Base-by-base conservation (phyloP, 2,888 invertebrate species). In the Opisthograptis luteolata region DNA sequence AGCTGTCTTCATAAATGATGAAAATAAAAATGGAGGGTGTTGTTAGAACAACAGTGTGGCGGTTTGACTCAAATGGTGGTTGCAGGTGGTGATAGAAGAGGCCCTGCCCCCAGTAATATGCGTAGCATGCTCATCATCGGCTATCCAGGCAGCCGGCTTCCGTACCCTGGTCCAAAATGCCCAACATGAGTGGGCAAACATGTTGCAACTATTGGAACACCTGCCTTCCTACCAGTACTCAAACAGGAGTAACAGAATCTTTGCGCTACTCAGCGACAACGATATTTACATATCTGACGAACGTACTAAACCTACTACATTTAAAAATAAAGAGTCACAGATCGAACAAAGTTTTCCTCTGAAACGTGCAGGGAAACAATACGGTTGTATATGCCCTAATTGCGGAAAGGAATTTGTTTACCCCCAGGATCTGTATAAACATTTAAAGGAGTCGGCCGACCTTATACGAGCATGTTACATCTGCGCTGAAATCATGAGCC, bases 51-150 rank as follows among this genome's bases (percentile, higher is more conserved):
- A 62, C 62, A 70, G 65, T 70, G 69, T 82, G 85, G 81, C 78
- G 71, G 62, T 70, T 82, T 88, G 81, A 89, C 66, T 70, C 65
- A 75, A 74, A 45, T 66, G 70, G 75, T 87, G 82, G 79, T 87
- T 88, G 70, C 88, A 88, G 89, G 82, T 88, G 70, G 68, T 20
- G 67, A 52, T 66, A 60, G 79, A 80, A 19, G 80, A 73, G 36
- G 79, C 70, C 59, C 75, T 87, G 66, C 88, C 89, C 2, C 49
- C 70, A n/a, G 78, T 78, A 45, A 70, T 88, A 41, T 88, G 87
- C 71, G 56, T 75, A 6, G 10, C 63, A 37, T 89, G 88, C 72
- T 77, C 73, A 13, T 47, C 63, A 24, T 72, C 79, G 2, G 78
- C 80, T 12, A 51, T 77, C 40, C 70, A 73, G 28, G 84, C 85